Percentiles rank a stretch among this genome's conserved stretches.
These are phyloP conservation scores for Meloidogyne exigua DNA, from an alignment of 1,140 invertebrate species.

Conservation along the genomic window DNA sequence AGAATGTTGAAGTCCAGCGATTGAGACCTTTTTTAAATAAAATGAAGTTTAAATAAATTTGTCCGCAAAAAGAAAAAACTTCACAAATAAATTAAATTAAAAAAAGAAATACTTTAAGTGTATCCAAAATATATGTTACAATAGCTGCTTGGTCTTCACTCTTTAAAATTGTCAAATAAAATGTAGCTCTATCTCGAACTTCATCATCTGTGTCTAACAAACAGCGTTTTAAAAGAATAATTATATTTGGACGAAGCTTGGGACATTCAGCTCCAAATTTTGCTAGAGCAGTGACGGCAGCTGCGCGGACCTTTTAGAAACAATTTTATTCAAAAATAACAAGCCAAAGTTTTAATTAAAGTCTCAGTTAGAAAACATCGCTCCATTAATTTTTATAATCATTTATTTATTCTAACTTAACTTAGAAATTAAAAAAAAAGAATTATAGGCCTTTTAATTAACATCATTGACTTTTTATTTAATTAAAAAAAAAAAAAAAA, in stretches of 20 bases:
- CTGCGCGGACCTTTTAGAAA: constrained; percentile 65
- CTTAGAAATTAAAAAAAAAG: not conserved
- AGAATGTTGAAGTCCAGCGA: constrained; percentile 81
- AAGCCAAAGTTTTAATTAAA: too few species aligned
- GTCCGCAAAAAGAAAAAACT: too few species aligned
- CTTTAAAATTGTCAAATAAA: constrained; percentile 83
- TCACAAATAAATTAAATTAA: too few species aligned
- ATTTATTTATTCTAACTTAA: not conserved
- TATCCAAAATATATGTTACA: constrained; percentile 81
- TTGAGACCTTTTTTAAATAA: constrained; percentile 71
- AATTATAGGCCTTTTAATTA: constrained; percentile 41
- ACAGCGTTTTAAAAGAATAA: constrained; percentile 76
- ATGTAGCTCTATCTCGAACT: constrained; percentile 94
- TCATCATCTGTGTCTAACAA: constrained; percentile 96
- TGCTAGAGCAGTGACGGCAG: constrained; percentile 91
- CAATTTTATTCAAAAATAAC: too few species aligned
- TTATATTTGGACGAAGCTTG: constrained; percentile 81
- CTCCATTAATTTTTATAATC: constrained; percentile 3
- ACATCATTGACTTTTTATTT: constrained; percentile 33
- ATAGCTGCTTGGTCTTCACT: constrained; percentile 72
- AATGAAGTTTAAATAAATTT: too few species aligned
- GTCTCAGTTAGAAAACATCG: not conserved
- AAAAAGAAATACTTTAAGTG: constrained; percentile 52
- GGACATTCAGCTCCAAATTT: constrained; percentile 95
- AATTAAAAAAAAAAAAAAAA: too few species aligned